Evolutionary conservation across 2,888 invertebrate species (phyloP).

Genomic region (Penaeus monodon): DNA sequence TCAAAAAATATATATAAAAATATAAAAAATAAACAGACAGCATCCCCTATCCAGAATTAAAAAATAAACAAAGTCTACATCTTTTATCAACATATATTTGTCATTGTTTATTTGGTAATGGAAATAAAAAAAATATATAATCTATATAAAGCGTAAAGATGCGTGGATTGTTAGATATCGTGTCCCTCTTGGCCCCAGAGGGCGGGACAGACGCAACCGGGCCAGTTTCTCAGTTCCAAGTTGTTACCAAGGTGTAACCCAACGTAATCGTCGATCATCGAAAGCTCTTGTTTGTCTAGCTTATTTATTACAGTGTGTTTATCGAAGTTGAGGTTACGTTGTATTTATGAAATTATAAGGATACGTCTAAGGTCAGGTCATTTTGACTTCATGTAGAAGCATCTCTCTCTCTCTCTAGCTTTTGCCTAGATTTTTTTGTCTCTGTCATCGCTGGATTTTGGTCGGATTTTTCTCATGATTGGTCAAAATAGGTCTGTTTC

Average conservation of each 20-base stretch:
- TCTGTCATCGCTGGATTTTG: conserved; percentile 40
- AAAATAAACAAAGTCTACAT: too few relatives aligned
- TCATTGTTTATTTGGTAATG: too few relatives aligned
- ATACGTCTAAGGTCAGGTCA: conserved; percentile 56
- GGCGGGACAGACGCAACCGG: conserved; percentile 43
- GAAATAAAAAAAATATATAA: not conserved
- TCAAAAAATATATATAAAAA: too few relatives aligned
- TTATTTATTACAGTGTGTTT: conserved; percentile 62
- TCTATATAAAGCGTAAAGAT: not conserved
- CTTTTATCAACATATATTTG: too few relatives aligned
- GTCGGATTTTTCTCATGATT: conserved; percentile 41
- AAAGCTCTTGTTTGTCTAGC: conserved; percentile 60
- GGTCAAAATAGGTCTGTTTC: conserved; percentile 38
- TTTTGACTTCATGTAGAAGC: conserved; percentile 60
- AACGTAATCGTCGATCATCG: conserved; percentile 62
- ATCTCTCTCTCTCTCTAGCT: conserved; percentile 12
- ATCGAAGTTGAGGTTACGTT: conserved; percentile 61
- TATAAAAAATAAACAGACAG: too few relatives aligned
- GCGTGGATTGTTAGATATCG: not conserved
- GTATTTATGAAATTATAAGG: conserved; percentile 53
- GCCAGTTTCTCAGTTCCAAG: conserved; percentile 58
- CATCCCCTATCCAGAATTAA: too few relatives aligned
- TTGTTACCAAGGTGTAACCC: conserved; percentile 60
- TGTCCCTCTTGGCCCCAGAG: conserved; percentile 27
- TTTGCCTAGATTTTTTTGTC: conserved; percentile 24